Evolutionary conservation across 2,888 invertebrate genomes (phyloP).

Genomic region (Tanytarsus gracilentus): DNA sequence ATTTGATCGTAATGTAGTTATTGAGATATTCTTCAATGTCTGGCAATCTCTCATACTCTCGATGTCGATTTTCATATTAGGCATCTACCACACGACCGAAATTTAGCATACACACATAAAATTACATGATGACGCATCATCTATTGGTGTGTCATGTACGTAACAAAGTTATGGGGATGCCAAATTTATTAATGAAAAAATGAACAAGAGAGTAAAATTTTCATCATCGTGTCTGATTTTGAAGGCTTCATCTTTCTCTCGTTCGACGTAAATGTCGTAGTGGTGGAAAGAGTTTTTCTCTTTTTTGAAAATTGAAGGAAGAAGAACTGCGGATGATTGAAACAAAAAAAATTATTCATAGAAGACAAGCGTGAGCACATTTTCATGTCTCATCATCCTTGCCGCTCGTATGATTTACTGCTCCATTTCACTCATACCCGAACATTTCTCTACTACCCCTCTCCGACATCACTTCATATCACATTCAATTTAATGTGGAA

Average conservation of each 20-base stretch:
- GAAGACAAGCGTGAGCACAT: too few species aligned
- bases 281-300: too few species aligned
- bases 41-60: background rate
- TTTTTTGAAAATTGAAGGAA: too few species aligned
- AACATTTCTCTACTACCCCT: too few species aligned
- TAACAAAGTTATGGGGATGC: background rate
- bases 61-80: too few species aligned
- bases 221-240: slow-evolving; percentile 7
- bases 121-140: slow-evolving; percentile 3
- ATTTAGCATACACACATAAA: too few species aligned
- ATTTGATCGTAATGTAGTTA: background rate
- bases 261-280: too few species aligned
- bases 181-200: background rate
- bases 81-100: too few species aligned
- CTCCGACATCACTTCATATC: slow-evolving; percentile 1
- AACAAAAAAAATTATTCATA: too few species aligned
- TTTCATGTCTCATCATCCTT: slow-evolving; percentile 17
- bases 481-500: slow-evolving; percentile 21
- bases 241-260: slow-evolving; percentile 3
- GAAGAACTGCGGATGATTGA: too few species aligned
- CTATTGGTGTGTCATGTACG: background rate
- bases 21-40: slow-evolving; percentile 11
- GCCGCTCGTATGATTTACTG: slow-evolving; percentile 19
- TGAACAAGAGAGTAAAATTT: background rate
- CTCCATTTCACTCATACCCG: background rate